Evolutionary conservation across 2,113 vertebrate genomes (phyloP).

Genomic region (Bombycilla garrulus): DNA sequence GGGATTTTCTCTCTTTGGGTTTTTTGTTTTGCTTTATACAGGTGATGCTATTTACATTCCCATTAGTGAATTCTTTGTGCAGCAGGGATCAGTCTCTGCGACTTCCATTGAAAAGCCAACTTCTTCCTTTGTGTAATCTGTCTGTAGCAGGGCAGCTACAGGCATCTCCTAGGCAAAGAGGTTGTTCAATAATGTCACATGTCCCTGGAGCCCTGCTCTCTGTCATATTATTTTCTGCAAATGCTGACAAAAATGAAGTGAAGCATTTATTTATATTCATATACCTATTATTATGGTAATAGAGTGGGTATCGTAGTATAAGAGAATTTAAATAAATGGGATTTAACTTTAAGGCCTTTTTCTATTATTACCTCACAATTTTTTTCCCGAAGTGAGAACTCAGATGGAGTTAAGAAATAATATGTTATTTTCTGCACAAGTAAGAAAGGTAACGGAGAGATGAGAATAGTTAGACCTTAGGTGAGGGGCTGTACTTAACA

Average conservation of each 20-base stretch:
- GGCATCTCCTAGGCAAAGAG: conserved; percentile 41
- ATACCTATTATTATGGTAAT: conserved; percentile 69
- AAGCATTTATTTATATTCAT: conserved; percentile 71
- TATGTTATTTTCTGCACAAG: background rate
- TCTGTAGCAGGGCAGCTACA: conserved; percentile 48
- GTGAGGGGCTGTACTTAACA: background rate
- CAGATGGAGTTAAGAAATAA: background rate
- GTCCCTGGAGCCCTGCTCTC: conserved; percentile 67
- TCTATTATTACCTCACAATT: background rate
- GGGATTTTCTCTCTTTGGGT: background rate
- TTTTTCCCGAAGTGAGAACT: background rate
- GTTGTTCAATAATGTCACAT: conserved; percentile 68
- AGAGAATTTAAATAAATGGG: conserved; percentile 31
- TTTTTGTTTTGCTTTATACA: background rate
- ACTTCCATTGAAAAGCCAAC: conserved; percentile 20
- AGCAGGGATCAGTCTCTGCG: background rate
- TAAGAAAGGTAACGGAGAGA: background rate
- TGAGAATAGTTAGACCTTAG: background rate
- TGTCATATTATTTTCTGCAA: conserved; percentile 74
- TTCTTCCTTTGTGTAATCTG: conserved; percentile 56
- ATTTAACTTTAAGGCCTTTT: background rate
- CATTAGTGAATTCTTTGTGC: conserved; percentile 8
- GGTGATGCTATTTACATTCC: conserved; percentile 38
- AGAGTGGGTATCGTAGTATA: conserved; percentile 64
- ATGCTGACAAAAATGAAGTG: conserved; percentile 79